Percentiles rank a stretch among this genome's conserved stretches.
Evolutionary conservation across 2,113 vertebrate species (phyloP).

Genomic region (Hemiprocne comata): DNA sequence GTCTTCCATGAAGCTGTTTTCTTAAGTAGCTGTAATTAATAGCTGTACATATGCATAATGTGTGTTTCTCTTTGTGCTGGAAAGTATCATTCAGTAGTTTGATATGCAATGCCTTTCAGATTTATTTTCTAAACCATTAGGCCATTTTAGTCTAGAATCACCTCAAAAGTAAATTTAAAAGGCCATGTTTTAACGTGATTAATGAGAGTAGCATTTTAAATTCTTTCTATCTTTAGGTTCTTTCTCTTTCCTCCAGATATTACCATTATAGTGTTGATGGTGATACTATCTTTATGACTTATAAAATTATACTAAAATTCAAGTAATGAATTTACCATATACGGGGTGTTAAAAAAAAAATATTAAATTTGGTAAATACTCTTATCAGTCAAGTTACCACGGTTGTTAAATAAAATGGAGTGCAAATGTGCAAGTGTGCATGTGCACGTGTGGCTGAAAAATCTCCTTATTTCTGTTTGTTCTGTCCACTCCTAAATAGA

Average conservation of each 20-base stretch:
- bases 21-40: neutral
- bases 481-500: constrained; percentile 42
- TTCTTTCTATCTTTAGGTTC: neutral
- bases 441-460: neutral
- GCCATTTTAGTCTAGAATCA: neutral
- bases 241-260: neutral
- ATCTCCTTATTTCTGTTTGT: constrained; percentile 2
- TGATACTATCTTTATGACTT: neutral
- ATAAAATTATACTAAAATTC: neutral
- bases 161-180: neutral
- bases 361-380: neutral
- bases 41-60: neutral
- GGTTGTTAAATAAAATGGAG: constrained; percentile 7
- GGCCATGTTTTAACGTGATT: neutral
- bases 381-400: neutral
- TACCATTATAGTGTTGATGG: neutral
- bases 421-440: neutral
- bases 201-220: neutral
- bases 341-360: neutral
- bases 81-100: neutral
- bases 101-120: neutral
- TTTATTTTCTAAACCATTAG: neutral
- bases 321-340: neutral
- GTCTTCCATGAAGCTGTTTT: neutral
- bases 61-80: neutral